These are phyloP conservation scores for Pangasius mekongensis DNA, from an alignment of 2,797 vertebrate species.

Conservation along the genomic window DNA sequence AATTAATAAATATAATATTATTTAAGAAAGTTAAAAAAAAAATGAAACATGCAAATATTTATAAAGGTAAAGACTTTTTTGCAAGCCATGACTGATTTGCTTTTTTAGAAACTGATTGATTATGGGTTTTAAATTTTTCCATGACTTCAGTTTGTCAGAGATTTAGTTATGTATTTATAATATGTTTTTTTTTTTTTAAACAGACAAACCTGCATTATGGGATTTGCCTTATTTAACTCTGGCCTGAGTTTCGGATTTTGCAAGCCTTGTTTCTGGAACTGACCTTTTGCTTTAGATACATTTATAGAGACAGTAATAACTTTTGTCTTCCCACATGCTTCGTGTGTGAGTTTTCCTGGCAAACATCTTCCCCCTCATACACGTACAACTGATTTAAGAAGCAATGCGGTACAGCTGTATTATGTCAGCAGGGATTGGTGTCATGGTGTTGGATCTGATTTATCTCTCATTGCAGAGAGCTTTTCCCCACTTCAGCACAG, in stretches of 20 bases:
- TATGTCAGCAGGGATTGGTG: slow-evolving; percentile 44
- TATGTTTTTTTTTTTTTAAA: background rate
- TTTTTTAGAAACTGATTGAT: background rate
- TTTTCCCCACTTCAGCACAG: slow-evolving; percentile 56
- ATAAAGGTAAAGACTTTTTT: background rate
- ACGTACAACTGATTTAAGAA: background rate
- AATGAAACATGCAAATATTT: background rate
- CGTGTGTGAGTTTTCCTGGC: slow-evolving; percentile 20
- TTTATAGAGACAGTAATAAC: slow-evolving; percentile 24
- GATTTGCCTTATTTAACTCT: background rate
- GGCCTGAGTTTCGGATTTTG: background rate
- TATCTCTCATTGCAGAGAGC: slow-evolving; percentile 51
- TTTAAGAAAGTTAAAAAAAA: background rate
- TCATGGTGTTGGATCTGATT: slow-evolving; percentile 56
- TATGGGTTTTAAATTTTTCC: background rate
- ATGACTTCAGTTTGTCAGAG: background rate
- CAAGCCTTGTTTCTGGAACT: slow-evolving; percentile 6
- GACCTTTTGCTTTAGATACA: background rate
- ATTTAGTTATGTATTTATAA: background rate
- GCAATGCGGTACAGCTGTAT: slow-evolving; percentile 3
- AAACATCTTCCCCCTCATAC: background rate
- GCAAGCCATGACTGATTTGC: background rate
- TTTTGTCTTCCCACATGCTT: background rate
- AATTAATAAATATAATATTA: background rate
- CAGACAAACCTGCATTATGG: background rate